Evolutionary conservation across 2,797 vertebrate species (phyloP), one percentile per base, ranked within the genome.

Genomic region (Pantherophis vulpinus): DNA sequence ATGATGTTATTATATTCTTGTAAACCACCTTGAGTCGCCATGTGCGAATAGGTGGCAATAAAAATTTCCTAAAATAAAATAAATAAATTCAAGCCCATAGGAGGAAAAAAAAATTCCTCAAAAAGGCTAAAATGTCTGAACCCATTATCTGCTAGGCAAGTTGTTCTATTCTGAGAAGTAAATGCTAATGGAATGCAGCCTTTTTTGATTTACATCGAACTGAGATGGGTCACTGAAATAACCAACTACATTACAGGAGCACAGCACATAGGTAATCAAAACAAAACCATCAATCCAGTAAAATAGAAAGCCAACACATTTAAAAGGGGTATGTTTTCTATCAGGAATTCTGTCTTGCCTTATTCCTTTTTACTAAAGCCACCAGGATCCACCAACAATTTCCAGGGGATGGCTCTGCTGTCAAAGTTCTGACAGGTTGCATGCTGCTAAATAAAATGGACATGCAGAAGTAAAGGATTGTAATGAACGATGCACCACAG

Each of bases 351-450:
- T 29, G 89, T 87, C 20, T 87, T 93, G 93, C 70, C 54, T 96
- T 94, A 93, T 96, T 96, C 94, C 47, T 27, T 88, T 88, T 92
- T 94, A 96, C 94, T 94, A 88, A 89, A 79, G 87, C 93, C 86
- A 91, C 60, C 63, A 93, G 88, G 94, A 93, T 95, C 90, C 93
- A 96, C 83, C 70, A 93, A 88, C 54, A 93, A 91, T 91, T 94
- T 88, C 42, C 29, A 94, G 89, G 93, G 89, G 96, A 93, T 66
- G 91, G 92, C 92, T 95, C 86, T 51, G 58, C 61, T 90, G 89
- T 92, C 95, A 94, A 66, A 95, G 94, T 95, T 27, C 92, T 97
- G 93, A 96, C 92, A 95, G 93, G 94, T 94, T 92, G 47, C 59
- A 88, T 93, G 94, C 95, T 94, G 29, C 94, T 96, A 95, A 92